A percentile compares a stretch with the other conserved stretches of the same genome.
phyloP scores from a whole-genome alignment of 1,140 invertebrate species.

The Pogonognathellus flavescens region DNA sequence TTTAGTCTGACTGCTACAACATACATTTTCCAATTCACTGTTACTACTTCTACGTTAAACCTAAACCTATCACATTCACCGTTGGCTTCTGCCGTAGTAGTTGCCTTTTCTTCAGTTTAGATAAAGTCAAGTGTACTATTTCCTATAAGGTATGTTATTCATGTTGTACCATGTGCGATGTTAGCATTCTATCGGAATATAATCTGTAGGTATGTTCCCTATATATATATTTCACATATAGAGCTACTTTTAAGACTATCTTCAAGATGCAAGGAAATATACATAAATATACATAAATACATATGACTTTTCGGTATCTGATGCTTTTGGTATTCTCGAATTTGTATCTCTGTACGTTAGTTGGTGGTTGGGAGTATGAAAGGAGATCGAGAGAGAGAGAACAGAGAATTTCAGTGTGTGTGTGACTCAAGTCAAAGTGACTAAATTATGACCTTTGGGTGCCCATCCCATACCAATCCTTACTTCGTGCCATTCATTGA shows the following conservation, averaged over 20 bases:
- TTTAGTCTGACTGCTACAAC: not conserved
- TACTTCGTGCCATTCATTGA: not conserved
- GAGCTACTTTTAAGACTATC: not conserved
- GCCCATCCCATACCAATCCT: constrained; percentile 45
- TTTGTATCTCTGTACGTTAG: constrained; percentile 8
- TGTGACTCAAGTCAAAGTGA: constrained; percentile 50
- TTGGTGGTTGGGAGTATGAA: not conserved
- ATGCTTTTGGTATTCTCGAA: not conserved
- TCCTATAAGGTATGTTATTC: not conserved
- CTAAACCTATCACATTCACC: constrained; percentile 27
- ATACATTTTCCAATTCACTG: not conserved
- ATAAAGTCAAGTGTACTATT: constrained; percentile 22
- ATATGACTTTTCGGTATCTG: no score
- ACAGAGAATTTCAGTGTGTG: not conserved
- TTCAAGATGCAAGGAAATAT: not conserved
- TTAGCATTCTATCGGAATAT: not conserved
- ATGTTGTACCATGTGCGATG: not conserved
- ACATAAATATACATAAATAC: not conserved
- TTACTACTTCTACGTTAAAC: not conserved
- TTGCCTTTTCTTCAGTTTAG: not conserved
- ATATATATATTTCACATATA: not conserved
- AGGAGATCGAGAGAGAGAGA: no score
- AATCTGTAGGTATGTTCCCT: not conserved
- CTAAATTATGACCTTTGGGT: constrained; percentile 66
- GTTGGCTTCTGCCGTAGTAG: not conserved